Evolutionary conservation across 2,888 invertebrate species (phyloP), one percentile per base, ranked within the genome.

Genomic region (Tetropium fuscum): DNA sequence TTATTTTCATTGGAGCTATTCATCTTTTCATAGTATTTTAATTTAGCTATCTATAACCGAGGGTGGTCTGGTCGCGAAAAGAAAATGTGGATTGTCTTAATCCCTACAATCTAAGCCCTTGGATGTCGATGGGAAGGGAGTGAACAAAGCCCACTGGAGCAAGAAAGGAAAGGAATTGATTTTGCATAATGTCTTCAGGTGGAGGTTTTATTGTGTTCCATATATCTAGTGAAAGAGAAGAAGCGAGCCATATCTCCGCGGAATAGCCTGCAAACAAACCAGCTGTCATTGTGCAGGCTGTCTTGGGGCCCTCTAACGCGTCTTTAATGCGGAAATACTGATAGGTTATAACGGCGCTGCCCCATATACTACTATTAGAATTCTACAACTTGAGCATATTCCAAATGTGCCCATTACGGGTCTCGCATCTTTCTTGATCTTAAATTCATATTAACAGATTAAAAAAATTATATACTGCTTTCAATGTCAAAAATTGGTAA

Each of bases 151-250:
- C 56, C 59, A 48, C 47, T 59, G 72, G 60, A 62, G 54, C 64
- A 71, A 72, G 74, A 74, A 75, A 77, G 74, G 79, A 79, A 74
- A 78, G 76, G 82, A 82, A 83, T 83, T 82, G 82, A 82, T 82
- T 83, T 83, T 83, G 82, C 82, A 83, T 83, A 83, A 83, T 81
- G 82, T 82, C 80, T 80, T 78, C 81, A 81, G 81, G 82, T 82
- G 80, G 80, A 76, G 78, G 72, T 80, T 81, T 81, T 81, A 81
- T 81, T 81, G 80, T 81, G 78, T 77, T 78, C 80, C 80, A 81
- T 81, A 81, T 81, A 81, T 81, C 78, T 79, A 74, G 74, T 70
- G 75, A 73, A 74, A 76, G 73, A 74, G 74, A 69, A 70, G 72
- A 73, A 72, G 68, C 71, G 72, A 63, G 72, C 72, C 74, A 73